Evolutionary conservation across 2,113 vertebrate genomes (phyloP), one percentile per base, ranked within the genome.

Genomic region (Eublepharis macularius): DNA sequence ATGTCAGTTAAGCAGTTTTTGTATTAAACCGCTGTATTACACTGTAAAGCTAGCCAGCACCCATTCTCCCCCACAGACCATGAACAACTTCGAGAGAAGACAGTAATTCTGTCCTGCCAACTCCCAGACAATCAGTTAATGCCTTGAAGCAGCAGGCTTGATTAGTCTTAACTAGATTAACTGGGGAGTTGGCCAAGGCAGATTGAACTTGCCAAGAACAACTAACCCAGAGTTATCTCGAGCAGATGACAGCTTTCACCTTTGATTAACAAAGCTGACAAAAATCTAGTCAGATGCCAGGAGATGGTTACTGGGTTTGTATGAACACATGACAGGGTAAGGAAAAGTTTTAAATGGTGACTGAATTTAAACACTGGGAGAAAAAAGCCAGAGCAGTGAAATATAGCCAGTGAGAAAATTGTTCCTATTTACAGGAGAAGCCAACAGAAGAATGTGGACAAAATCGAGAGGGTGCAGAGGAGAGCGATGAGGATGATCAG

Each of bases 111-210:
- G 16, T 45, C 39, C 66, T 47, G 49, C 66, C 65, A 76, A 49
- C 21, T 51, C n/a, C 68, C 47, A 45, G 47, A 45, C 36, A 82
- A 82, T 87, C 85, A 70, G 49, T 36, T 68, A 54, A 69, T 76
- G 63, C 9, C 47, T 86, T 81, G n/a, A 51, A 77, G 45, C 65
- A 41, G 26, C 47, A 57, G 32, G 39, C 51, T 47, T 47, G 24
- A 87, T 82, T 77, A 36, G 10, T 45, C 43, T 66, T 81, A 86
- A 81, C 70, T 41, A n/a, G 49, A 85, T 79, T 79, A 79, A 36
- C 49, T 45, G 74, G 51, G 63, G 69, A 26, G 5, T 69, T 70
- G 51, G 41, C 65, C 29, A n/a, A 60, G 16, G 10, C 39, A 36
- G 36, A 77, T 19, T 60, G 39, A 77, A 77, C 41, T 60, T 82